phyloP scores from a whole-genome alignment of 2,113 vertebrate genomes.

The Ellobius talpinus region DNA sequence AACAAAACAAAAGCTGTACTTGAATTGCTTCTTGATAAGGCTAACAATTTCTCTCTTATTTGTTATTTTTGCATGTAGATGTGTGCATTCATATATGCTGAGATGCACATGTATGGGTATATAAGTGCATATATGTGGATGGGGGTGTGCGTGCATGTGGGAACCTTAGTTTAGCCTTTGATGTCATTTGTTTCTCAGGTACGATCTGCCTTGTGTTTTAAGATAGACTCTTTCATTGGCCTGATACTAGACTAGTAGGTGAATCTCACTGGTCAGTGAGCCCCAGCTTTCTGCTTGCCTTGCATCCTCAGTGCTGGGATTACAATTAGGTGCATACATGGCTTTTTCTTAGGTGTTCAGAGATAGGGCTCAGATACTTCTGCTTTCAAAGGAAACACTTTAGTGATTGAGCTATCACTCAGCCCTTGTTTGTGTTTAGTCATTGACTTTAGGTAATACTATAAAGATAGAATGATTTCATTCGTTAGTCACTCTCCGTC shows the following conservation, averaged over 20 bases:
- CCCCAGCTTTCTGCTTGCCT: no score
- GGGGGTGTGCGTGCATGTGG: not conserved
- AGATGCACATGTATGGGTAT: not conserved
- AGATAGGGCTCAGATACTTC: not conserved
- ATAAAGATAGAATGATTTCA: not conserved
- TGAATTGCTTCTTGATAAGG: not conserved
- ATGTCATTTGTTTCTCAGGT: not conserved
- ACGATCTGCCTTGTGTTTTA: not conserved
- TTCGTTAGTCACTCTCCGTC: not conserved
- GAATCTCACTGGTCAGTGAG: not conserved
- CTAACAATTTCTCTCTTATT: not conserved
- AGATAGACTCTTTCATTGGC: not conserved
- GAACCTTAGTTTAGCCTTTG: not conserved
- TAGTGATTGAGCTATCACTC: not conserved
- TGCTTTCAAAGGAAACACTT: not conserved
- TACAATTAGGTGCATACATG: not conserved
- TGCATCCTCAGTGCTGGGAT: not conserved
- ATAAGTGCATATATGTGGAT: not conserved
- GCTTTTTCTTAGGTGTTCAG: not conserved
- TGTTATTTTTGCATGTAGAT: not conserved
- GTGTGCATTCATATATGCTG: not conserved
- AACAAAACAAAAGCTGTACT: not conserved
- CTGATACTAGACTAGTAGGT: not conserved
- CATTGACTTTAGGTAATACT: not conserved
- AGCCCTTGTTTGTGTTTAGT: not conserved